Evolutionary conservation across 2,113 vertebrate species (phyloP).

Genomic region (Canis aureus): DNA sequence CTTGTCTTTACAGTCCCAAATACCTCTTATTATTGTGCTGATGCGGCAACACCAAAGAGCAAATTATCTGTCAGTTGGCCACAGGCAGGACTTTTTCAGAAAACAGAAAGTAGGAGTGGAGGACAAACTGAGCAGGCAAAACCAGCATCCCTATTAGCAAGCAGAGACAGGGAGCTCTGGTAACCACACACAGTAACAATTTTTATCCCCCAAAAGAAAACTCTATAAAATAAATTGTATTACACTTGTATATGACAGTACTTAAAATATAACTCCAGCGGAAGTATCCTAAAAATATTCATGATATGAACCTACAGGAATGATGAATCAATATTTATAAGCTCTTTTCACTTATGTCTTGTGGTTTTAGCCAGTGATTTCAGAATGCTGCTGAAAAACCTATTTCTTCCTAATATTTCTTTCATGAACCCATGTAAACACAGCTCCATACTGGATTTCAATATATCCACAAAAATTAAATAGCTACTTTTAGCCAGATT

Average conservation of each 20-base stretch:
- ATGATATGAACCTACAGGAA: neutral
- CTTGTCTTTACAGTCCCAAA: neutral
- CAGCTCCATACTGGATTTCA: neutral
- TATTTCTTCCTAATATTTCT: conserved; percentile 34
- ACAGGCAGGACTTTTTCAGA: neutral
- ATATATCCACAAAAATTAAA: neutral
- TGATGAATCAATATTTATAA: conserved; percentile 53
- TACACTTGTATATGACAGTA: neutral
- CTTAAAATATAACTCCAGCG: conserved; percentile 42
- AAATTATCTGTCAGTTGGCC: neutral
- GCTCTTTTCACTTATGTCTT: conserved; percentile 5
- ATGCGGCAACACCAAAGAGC: neutral
- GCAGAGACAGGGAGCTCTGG: neutral
- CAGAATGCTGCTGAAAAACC: conserved; percentile 29
- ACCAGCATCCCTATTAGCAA: neutral
- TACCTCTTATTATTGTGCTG: neutral
- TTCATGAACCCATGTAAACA: neutral
- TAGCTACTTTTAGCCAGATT: neutral
- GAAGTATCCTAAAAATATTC: neutral
- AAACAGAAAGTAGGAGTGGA: neutral
- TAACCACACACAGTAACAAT: neutral
- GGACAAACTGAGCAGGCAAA: neutral
- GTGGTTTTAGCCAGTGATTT: conserved; percentile 37
- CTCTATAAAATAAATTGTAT: conserved; percentile 8
- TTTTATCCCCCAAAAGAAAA: neutral